A percentile compares a stretch with the other conserved stretches of the same genome.
Evolutionary conservation across 2,888 invertebrate species (phyloP).

Genomic region (Glaucopsyche alexis): DNA sequence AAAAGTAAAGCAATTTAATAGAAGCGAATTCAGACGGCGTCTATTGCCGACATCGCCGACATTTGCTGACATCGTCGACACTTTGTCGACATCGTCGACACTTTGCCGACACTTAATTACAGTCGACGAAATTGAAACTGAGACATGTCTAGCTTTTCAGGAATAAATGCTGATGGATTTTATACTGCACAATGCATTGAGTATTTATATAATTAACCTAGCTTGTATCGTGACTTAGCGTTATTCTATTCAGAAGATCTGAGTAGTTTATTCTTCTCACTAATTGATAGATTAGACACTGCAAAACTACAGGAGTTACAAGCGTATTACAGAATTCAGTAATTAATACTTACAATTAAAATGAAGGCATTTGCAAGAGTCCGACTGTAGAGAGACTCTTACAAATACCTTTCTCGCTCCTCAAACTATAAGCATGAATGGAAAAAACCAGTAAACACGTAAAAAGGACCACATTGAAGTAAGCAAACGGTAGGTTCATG

Average conservation of each 20-base stretch:
- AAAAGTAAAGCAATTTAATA: slow-evolving; percentile 68
- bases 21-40: slow-evolving; percentile 59
- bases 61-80: slow-evolving; percentile 35
- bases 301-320: neutral
- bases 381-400: too few species aligned
- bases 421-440: neutral
- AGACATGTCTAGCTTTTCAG: slow-evolving; percentile 28
- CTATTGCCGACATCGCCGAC: slow-evolving; percentile 42
- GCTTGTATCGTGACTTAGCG: neutral
- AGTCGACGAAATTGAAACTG: slow-evolving; percentile 69
- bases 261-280: too few species aligned
- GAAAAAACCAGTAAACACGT: neutral
- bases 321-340: neutral
- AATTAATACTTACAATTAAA: neutral
- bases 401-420: too few species aligned
- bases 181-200: slow-evolving; percentile 20
- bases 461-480: neutral
- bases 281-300: too few species aligned
- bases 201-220: neutral
- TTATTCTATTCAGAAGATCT: neutral
- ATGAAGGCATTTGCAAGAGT: neutral
- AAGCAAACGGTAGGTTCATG: neutral
- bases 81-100: slow-evolving; percentile 38
- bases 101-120: slow-evolving; percentile 65
- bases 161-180: slow-evolving; percentile 26